Percentiles rank a stretch among this genome's conserved stretches.
Evolutionary conservation across 1,140 invertebrate genomes (phyloP).

Genomic region (Drosophila arawakana): DNA sequence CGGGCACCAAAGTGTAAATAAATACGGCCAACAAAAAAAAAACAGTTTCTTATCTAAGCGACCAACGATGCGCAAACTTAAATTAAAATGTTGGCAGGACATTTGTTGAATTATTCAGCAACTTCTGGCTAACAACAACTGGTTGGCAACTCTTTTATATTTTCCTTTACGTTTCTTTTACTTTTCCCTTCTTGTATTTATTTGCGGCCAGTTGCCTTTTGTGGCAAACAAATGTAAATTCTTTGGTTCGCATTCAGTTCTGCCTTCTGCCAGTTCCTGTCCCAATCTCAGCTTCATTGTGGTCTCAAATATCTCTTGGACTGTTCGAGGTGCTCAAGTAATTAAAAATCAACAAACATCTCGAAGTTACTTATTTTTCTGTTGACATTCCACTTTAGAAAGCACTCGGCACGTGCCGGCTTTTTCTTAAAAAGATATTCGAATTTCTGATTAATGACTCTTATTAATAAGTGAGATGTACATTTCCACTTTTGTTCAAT

Average conservation of each 20-base stretch:
- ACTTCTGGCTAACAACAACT: conserved; percentile 40
- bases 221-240: conserved; percentile 54
- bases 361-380: neutral
- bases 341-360: conserved; percentile 70
- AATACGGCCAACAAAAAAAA: conserved; percentile 48
- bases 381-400: conserved; percentile 36
- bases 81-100: conserved; percentile 82
- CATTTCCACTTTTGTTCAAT: too few species aligned
- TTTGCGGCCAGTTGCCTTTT: conserved; percentile 52
- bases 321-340: conserved; percentile 44
- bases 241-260: conserved; percentile 4
- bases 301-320: conserved; percentile 42
- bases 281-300: neutral
- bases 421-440: conserved; percentile 5
- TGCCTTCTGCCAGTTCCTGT: neutral
- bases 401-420: conserved; percentile 8
- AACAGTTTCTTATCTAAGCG: conserved; percentile 72
- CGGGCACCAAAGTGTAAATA: conserved; percentile 76
- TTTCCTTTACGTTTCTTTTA: conserved; percentile 39
- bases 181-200: conserved; percentile 39
- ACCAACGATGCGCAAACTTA: conserved; percentile 77
- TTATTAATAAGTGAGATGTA: neutral
- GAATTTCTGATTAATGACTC: conserved; percentile 6
- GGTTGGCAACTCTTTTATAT: conserved; percentile 46
- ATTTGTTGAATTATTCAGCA: conserved; percentile 81